Evolutionary conservation across 2,888 invertebrate species (phyloP), one percentile per base, ranked within the genome.

Genomic region (Drepana falcataria): DNA sequence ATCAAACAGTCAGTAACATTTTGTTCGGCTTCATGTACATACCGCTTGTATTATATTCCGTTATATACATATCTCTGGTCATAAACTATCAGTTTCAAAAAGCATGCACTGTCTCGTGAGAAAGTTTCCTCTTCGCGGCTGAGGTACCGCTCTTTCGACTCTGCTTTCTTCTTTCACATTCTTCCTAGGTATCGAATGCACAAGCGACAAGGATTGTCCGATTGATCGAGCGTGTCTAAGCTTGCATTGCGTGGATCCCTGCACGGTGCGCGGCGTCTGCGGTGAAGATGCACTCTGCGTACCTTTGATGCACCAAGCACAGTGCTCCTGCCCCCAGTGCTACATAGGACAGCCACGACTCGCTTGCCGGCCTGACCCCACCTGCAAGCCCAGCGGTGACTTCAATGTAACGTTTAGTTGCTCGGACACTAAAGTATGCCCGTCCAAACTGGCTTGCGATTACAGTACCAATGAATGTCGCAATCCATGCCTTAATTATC

Each of bases 201-300:
- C 94, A 92, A 94, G 94, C 91, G 96, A 97, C 93, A 93, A 94
- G 92, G 97, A 97, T 92, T 98, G 97, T 92, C 95, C 96, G 70
- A 95, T 95, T 91, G 96, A 97, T 92, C 96, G 96, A 92, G 95
- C 96, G 84, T 98, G 97, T 92, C 94, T 96, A 91, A 95, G 96
- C 92, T 94, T 95, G 89, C 95, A 96, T 91, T 98, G 97, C 91
- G 93, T 95, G 89, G 96, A 97, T 91, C 97, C 97, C 66, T 98
- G 97, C 92, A 94, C 94, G 78, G 93, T 97, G 79, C 94, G 96
- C 73, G 97, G 95, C 74, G 96, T 95, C 68, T 98, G 98, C 85
- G 97, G 97, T 68, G 93, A 94, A 75, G 97, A 97, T 87, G 97
- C 98, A 61, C 92, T 97, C 61, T 98, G 98, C 86, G 95, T 94